A percentile compares a stretch with the other conserved stretches of the same genome.
Conservation (phyloP, 2,797 vertebrate genomes). For the Semaprochilodus insignis region DNA sequence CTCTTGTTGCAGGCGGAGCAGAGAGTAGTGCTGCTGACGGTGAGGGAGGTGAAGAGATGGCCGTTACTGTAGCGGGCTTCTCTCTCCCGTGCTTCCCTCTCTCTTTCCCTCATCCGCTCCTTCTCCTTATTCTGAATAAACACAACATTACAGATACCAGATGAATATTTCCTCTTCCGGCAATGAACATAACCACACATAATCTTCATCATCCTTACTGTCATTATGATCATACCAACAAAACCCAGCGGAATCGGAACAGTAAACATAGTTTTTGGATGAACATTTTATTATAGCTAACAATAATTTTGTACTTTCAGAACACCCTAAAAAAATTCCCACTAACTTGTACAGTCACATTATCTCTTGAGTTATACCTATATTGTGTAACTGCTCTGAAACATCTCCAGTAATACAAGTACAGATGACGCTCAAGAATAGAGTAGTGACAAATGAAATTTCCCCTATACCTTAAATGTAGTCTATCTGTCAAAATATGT, state of each 20-base stretch:
- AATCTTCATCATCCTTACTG: not conserved
- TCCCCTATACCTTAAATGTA: not conserved
- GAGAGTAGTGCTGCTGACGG: constrained; percentile 90
- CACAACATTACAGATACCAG: constrained; percentile 16
- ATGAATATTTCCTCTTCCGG: not conserved
- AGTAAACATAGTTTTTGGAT: not conserved
- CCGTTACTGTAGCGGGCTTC: constrained; percentile 89
- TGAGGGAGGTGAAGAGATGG: constrained; percentile 93
- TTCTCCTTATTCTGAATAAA: constrained; percentile 86
- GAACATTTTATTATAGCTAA: not conserved
- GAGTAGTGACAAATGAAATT: not conserved
- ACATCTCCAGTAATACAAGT: constrained; percentile 7
- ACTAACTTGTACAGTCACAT: not conserved
- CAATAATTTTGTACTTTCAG: not conserved
- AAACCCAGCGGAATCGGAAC: not conserved
- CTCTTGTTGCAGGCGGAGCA: constrained; percentile 94
- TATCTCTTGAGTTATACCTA: not conserved
- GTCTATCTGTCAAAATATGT: not conserved
- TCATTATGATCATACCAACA: not conserved
- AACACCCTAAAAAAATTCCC: not conserved
- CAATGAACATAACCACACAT: not conserved
- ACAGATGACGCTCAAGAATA: not conserved
- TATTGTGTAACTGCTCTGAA: constrained; percentile 24
- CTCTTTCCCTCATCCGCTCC: constrained; percentile 84
- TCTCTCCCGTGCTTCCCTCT: constrained; percentile 87